Conservation (phyloP, 2,888 invertebrate species). For the Mystacides longicornis region DNA sequence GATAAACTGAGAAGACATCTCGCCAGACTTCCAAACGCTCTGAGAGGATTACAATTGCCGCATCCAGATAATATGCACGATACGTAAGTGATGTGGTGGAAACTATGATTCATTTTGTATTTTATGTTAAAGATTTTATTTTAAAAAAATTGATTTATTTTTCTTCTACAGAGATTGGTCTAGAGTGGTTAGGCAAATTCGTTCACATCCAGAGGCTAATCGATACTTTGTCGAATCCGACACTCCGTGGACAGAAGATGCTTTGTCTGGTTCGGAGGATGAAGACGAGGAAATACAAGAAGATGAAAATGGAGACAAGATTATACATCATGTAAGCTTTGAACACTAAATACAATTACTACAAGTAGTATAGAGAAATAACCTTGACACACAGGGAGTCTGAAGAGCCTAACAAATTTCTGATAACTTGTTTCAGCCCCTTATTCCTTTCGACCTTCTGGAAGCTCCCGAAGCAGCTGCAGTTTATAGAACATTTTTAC, state of each 20-base stretch:
- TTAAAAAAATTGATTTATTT: neutral
- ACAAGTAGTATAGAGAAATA: too few species aligned
- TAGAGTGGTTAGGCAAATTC: conserved; percentile 75
- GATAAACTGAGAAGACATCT: conserved; percentile 44
- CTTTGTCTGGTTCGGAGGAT: conserved; percentile 56
- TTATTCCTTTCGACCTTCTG: conserved; percentile 85
- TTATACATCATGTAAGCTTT: conserved; percentile 5
- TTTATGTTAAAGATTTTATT: neutral
- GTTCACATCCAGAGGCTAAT: conserved; percentile 87
- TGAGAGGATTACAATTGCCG: conserved; percentile 42
- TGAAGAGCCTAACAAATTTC: too few species aligned
- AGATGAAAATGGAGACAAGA: conserved; percentile 22
- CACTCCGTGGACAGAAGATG: conserved; percentile 70
- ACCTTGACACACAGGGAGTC: too few species aligned
- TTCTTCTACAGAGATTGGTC: conserved; percentile 73
- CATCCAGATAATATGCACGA: conserved; percentile 33
- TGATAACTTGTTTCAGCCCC: conserved; percentile 33
- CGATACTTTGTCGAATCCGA: conserved; percentile 80
- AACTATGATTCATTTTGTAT: too few species aligned
- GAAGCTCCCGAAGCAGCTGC: conserved; percentile 88
- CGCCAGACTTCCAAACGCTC: conserved; percentile 41
- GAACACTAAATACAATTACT: too few species aligned
- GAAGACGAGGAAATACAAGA: conserved; percentile 30
- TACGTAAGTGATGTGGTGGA: neutral
- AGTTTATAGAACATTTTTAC: conserved; percentile 85